Evolutionary conservation across 2,888 invertebrate genomes (phyloP).

Genomic region (Thysanoteuthis rhombus): DNA sequence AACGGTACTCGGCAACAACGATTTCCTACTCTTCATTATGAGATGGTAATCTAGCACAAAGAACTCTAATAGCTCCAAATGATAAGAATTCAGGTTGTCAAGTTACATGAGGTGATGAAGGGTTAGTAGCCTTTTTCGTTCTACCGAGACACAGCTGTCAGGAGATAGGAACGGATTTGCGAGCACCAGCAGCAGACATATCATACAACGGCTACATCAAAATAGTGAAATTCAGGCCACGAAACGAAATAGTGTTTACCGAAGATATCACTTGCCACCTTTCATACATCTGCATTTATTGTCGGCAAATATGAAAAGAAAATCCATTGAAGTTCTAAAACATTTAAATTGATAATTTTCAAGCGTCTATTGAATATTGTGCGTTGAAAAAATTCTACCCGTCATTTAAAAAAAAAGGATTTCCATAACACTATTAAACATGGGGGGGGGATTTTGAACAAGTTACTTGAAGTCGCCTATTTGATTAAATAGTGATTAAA

Average conservation of each 20-base stretch:
- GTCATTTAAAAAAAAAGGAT: no score
- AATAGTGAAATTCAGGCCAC: not conserved
- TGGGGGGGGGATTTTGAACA: no score
- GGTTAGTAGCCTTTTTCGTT: not conserved
- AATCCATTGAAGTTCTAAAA: no score
- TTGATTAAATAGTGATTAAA: no score
- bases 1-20: not conserved
- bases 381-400: no score
- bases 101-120: not conserved
- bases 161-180: not conserved
- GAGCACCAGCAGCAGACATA: not conserved
- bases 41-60: not conserved
- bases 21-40: not conserved
- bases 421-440: no score
- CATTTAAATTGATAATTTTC: no score
- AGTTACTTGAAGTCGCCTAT: no score
- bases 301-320: no score
- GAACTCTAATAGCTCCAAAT: not conserved
- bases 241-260: not conserved
- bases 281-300: no score
- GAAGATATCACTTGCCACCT: no score
- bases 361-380: no score
- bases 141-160: not conserved
- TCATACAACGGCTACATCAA: not conserved
- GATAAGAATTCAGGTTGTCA: not conserved